phyloP scores from a whole-genome alignment of 1,140 invertebrate species.

The Eufriesea mexicana region DNA sequence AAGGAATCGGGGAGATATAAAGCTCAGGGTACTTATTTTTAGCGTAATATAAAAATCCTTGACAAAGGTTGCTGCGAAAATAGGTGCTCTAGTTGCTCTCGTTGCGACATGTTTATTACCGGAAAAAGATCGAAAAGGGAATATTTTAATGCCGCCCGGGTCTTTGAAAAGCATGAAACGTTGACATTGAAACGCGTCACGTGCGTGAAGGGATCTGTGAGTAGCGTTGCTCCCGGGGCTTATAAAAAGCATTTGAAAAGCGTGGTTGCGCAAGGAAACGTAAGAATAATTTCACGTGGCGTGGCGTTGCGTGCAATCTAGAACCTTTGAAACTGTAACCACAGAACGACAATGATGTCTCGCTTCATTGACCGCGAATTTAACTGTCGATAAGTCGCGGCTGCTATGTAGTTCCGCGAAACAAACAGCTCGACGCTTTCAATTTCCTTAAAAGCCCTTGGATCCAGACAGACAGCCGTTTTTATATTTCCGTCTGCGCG shows the following conservation, averaged over 20 bases:
- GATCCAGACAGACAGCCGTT: slow-evolving; percentile 10
- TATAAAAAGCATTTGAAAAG: not conserved
- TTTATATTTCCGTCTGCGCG: slow-evolving; percentile 21
- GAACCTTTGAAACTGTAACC: slow-evolving; percentile 33
- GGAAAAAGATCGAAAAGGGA: not conserved
- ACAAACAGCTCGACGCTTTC: slow-evolving; percentile 54
- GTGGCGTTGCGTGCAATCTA: slow-evolving; percentile 9
- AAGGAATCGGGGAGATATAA: too few relatives aligned
- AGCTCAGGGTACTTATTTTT: too few relatives aligned
- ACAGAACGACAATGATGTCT: slow-evolving; percentile 56
- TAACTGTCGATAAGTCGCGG: slow-evolving; percentile 50
- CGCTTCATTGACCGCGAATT: slow-evolving; percentile 62
- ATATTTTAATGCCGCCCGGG: not conserved
- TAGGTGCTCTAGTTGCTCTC: too few relatives aligned
- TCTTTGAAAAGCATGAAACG: not conserved
- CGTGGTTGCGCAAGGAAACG: not conserved
- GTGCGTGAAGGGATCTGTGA: not conserved
- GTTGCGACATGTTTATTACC: not conserved
- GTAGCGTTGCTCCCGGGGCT: not conserved
- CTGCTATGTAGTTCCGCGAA: slow-evolving; percentile 19
- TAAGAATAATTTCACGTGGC: not conserved
- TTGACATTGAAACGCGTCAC: not conserved
- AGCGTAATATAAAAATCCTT: too few relatives aligned
- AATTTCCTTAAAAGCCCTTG: slow-evolving; percentile 68
- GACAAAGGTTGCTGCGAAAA: too few relatives aligned